A percentile compares a stretch with the other conserved stretches of the same genome.
Conservation (phyloP, 2,888 invertebrate genomes). For the Dendrolimus pini region DNA sequence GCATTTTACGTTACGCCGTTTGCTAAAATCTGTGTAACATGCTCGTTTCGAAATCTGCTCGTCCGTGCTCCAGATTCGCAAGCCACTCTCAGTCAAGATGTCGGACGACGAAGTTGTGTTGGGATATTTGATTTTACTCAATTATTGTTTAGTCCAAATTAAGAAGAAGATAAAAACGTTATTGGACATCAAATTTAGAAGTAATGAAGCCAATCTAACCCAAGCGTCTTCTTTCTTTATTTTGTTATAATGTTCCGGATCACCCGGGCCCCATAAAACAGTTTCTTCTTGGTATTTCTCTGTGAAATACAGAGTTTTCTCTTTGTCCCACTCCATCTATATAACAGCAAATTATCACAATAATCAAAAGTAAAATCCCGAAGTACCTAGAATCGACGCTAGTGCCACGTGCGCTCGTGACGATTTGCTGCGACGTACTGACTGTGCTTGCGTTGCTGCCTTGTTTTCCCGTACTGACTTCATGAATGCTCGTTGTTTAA, state of each 20-base stretch:
- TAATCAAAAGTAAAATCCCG: neutral
- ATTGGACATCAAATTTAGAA: conserved; percentile 4
- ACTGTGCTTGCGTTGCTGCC: neutral
- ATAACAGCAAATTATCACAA: neutral
- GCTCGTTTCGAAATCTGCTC: conserved; percentile 8
- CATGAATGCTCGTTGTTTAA: no score
- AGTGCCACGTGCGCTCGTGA: neutral
- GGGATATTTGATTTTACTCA: conserved; percentile 14
- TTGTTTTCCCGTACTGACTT: no score
- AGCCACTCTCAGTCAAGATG: conserved; percentile 9
- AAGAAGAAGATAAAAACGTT: conserved; percentile 15
- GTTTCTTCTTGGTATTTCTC: conserved; percentile 18
- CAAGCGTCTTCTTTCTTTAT: conserved; percentile 21
- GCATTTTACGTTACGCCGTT: conserved; percentile 10
- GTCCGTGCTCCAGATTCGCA: conserved; percentile 7
- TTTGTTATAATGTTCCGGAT: conserved; percentile 18
- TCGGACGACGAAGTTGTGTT: conserved; percentile 11
- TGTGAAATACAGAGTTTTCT: conserved; percentile 16
- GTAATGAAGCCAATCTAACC: conserved; percentile 14
- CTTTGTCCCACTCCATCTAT: conserved; percentile 18
- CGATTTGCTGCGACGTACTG: conserved; percentile 8
- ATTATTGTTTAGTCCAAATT: conserved; percentile 18
- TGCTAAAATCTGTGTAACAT: conserved; percentile 11
- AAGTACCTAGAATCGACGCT: neutral
- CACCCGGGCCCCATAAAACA: conserved; percentile 18